These are phyloP conservation scores for Geodia barretti DNA, from an alignment of 37 sponge, comb jelly and placozoan genomes.

Conservation along the genomic window DNA sequence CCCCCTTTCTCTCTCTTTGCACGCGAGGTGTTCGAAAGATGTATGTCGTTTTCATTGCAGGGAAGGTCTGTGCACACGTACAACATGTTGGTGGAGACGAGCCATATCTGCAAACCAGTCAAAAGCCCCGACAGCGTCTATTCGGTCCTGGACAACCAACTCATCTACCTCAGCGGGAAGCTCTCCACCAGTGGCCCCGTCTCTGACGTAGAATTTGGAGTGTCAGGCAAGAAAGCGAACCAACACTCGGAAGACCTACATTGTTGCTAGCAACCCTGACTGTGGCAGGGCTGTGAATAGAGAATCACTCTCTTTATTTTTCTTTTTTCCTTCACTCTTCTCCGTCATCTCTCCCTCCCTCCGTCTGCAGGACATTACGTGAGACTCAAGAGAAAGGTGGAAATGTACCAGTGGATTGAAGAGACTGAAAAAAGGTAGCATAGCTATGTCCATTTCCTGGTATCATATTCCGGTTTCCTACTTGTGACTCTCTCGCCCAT, in stretches of 20 bases:
- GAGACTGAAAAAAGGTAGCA: conserved; percentile 16
- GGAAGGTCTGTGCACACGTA: conserved; percentile 59
- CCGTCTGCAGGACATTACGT: conserved; percentile 24
- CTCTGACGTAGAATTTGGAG: no score
- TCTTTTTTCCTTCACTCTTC: no score
- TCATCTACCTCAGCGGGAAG: conserved; percentile 39
- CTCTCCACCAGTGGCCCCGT: conserved; percentile 18
- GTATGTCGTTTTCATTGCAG: background rate
- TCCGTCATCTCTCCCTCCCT: no score
- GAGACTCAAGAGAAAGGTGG: conserved; percentile 40
- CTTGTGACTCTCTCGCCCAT: background rate
- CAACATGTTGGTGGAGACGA: conserved; percentile 34
- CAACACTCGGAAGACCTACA: no score
- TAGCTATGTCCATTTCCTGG: background rate
- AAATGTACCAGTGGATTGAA: conserved; percentile 82
- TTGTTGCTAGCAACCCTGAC: no score
- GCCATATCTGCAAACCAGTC: conserved; percentile 15
- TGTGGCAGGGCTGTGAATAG: no score
- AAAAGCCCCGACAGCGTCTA: background rate
- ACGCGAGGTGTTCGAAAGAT: background rate
- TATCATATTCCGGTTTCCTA: background rate
- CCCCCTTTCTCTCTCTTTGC: background rate
- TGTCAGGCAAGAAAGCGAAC: no score
- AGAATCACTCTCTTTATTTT: no score
- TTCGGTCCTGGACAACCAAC: conserved; percentile 13